These are phyloP conservation scores for Bradynema listronoti DNA, from an alignment of 1,140 invertebrate genomes.

Conservation along the genomic window DNA sequence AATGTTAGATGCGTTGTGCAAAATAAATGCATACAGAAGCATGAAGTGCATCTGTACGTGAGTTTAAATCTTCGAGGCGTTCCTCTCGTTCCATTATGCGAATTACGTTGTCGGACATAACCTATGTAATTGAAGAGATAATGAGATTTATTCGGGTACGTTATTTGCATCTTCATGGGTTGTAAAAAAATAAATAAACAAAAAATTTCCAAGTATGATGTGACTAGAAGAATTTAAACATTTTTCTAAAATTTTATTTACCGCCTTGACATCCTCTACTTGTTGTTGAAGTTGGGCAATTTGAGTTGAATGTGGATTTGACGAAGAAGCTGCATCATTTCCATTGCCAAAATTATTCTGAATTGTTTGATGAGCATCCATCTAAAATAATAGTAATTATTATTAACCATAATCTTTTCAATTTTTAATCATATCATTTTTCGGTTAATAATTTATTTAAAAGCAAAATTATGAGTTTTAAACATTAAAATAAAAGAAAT, in stretches of 20 bases:
- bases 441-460: too few species aligned
- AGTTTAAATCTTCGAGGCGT: constrained; percentile 59
- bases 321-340: neutral
- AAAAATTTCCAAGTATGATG: neutral
- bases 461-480: too few species aligned
- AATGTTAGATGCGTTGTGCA: too few species aligned
- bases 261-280: constrained; percentile 22
- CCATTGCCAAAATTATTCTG: too few species aligned
- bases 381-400: too few species aligned
- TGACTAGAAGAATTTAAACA: neutral
- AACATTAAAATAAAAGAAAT: too few species aligned
- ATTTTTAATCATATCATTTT: too few species aligned
- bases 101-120: constrained; percentile 61
- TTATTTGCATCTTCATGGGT: neutral
- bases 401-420: too few species aligned
- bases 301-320: neutral
- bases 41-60: constrained; percentile 60
- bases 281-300: constrained; percentile 18
- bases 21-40: constrained; percentile 43
- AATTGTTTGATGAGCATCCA: too few species aligned
- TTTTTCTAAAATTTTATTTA: constrained; percentile 2
- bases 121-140: neutral
- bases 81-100: constrained; percentile 60
- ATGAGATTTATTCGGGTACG: neutral
- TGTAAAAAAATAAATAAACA: neutral